Conservation (phyloP, 2,888 invertebrate genomes). For the Cosmopolites sordidus region DNA sequence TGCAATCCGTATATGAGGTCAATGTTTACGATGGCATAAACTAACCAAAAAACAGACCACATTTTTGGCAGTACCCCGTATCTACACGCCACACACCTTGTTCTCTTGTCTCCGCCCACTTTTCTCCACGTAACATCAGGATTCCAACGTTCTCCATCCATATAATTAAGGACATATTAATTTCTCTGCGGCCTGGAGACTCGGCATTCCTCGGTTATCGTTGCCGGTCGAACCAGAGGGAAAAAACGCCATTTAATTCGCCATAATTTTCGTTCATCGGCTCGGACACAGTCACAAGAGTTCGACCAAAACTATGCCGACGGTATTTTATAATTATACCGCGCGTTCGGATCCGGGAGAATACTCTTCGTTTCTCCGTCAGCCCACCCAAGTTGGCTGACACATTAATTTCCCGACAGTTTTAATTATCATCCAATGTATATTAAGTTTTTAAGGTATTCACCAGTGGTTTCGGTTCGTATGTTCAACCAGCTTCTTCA, state of each 20-base stretch:
- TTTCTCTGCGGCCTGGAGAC: neutral
- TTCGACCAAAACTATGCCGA: neutral
- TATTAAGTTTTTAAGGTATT: neutral
- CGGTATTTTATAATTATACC: slow-evolving; percentile 2
- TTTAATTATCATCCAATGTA: neutral
- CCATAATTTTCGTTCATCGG: neutral
- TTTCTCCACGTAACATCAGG: no score
- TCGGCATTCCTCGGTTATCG: no score
- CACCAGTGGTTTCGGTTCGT: no score
- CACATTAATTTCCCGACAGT: neutral
- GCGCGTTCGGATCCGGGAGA: neutral
- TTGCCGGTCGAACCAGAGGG: no score
- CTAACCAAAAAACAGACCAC: no score
- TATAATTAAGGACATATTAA: slow-evolving; percentile 1
- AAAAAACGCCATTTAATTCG: neutral
- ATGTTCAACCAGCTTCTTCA: no score
- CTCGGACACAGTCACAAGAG: neutral
- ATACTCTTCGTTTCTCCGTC: neutral
- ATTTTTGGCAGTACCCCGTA: no score
- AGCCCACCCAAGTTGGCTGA: neutral
- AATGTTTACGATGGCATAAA: no score
- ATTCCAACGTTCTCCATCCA: neutral
- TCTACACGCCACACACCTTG: no score
- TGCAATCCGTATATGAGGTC: no score
- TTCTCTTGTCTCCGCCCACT: no score